Base-by-base conservation (phyloP, 2,797 vertebrate species). In the Anisognathus igniventris region DNA sequence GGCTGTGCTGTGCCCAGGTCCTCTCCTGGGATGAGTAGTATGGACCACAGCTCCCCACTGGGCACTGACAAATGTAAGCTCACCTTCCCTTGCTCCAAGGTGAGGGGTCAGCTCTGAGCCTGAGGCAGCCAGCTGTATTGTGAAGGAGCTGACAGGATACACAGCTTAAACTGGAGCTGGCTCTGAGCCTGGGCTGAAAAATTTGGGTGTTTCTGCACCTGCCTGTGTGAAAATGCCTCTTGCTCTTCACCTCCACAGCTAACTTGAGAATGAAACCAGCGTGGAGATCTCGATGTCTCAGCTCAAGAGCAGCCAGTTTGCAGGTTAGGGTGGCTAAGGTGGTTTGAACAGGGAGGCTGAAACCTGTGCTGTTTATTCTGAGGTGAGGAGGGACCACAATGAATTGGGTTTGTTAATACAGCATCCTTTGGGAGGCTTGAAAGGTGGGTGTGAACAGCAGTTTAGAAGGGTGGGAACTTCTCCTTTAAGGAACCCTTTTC, bases 1-100 rank as follows among this genome's bases (percentile, higher is more conserved):
- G 58, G 10, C 16, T 58, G 6, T 42, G 14, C n/a, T 31, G 20
- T 12, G 44, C 28, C 57, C 0, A 0, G 2, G 7, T 53, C 9
- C 48, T 67, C 21, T 70, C 20, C 37, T 79, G 56, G 40, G n/a
- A 87, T 50, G 48, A 45, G 7, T 13, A 8, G 10, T 5, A 15
- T 8, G 22, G 27, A 74, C 18, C 45, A 8, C 22, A 86, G 25
- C 22, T n/a, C 27, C 47, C 3, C 19, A 18, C 10, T 18, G 48
- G 50, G 28, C 33, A 31, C 40, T 4, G 5, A 11, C 4, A 58
- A 18, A 15, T 3, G 1, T 30, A 40, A 77, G 2, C 10, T 83
- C 78, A 68, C 35, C 28, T 70, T 65, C 11, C 28, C 30, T 37
- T 65, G 13, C 61, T 54, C 21, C 57, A 61, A 33, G 20, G 24